Conservation (phyloP, 2,797 vertebrate genomes). For the Diglossa cyanea region DNA sequence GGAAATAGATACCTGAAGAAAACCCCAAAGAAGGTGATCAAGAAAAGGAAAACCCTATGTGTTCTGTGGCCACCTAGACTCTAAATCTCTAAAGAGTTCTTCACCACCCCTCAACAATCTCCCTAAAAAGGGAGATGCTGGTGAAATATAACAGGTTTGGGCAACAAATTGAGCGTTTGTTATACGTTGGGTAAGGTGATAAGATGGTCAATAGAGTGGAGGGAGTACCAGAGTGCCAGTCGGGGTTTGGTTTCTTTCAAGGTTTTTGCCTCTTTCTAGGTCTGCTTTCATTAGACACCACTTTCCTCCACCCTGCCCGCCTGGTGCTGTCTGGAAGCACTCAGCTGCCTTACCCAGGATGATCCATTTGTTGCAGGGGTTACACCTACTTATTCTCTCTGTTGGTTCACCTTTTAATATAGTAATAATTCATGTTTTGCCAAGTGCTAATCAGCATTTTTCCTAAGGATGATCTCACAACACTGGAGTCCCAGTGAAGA, state of each 20-base stretch:
- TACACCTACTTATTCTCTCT: not conserved
- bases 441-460: not conserved
- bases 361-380: not conserved
- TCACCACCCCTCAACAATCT: not conserved
- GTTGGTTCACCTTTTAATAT: not conserved
- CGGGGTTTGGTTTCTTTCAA: not conserved
- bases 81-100: not conserved
- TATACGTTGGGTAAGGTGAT: not conserved
- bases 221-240: not conserved
- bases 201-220: not conserved
- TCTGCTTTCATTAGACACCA: not conserved
- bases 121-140: not conserved
- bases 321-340: not conserved
- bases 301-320: not conserved
- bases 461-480: not conserved
- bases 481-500: not conserved
- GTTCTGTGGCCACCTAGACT: not conserved
- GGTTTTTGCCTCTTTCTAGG: not conserved
- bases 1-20: not conserved
- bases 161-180: not conserved
- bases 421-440: not conserved
- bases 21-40: accelerated
- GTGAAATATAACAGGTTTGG: not conserved
- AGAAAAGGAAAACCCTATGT: not conserved
- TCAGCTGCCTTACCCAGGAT: not conserved